Conservation (phyloP, 2,113 vertebrate species). For the Pterophyllum scalare region DNA sequence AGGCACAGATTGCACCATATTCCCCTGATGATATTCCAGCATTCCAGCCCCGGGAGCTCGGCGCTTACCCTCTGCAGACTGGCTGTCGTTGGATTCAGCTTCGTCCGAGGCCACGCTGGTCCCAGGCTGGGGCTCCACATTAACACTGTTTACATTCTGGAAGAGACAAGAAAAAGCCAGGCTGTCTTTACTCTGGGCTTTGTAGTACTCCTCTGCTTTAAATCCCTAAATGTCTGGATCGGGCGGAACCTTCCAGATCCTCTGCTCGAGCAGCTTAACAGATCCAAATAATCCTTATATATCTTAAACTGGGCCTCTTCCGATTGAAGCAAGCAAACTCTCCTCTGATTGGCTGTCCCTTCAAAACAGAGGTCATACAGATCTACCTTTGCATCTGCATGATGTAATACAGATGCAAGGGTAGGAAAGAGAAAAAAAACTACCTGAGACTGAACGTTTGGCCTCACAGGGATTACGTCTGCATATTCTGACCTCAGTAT, state of each 20-base stretch:
- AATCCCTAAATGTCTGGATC: not conserved
- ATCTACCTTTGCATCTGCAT: not conserved
- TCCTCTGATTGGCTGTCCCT: not conserved
- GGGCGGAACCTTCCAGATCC: not conserved
- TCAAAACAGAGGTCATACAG: not conserved
- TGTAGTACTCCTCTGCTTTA: not conserved
- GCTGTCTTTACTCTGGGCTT: not conserved
- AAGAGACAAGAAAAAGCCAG: conserved; percentile 15
- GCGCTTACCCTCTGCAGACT: conserved; percentile 63
- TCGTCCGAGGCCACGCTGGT: conserved; percentile 58
- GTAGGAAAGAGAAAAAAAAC: not conserved
- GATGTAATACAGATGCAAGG: not conserved
- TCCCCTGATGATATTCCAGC: conserved; percentile 19
- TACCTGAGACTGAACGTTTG: not conserved
- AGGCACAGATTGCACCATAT: conserved; percentile 48
- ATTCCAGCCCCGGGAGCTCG: not conserved
- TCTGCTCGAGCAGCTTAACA: not conserved
- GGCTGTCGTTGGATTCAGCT: conserved; percentile 39
- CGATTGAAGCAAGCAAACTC: not conserved
- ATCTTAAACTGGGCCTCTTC: not conserved
- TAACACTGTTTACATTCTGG: conserved; percentile 77
- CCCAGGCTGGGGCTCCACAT: conserved; percentile 67
- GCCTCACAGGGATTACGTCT: not conserved
- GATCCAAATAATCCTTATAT: not conserved
- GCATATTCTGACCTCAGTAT: not conserved